Evolutionary conservation across 2,113 vertebrate genomes (phyloP).

Genomic region (Bubo blakistoni): DNA sequence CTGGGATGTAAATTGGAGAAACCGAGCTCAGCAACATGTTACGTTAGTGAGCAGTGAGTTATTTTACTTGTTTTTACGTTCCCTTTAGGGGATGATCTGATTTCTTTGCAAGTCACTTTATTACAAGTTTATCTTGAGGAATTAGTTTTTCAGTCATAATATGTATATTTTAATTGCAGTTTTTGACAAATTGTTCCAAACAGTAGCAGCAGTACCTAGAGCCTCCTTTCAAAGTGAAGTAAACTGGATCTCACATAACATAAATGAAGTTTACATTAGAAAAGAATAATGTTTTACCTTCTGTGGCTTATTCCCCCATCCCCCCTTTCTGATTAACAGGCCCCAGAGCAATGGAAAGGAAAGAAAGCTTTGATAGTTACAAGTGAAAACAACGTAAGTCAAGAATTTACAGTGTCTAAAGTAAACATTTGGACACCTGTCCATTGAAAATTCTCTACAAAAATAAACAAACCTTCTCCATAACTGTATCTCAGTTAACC

Average conservation of each 20-base stretch:
- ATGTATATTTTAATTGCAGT: not conserved
- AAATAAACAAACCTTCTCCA: not conserved
- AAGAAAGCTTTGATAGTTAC: not conserved
- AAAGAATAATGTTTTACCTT: not conserved
- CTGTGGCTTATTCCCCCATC: not conserved
- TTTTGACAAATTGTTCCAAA: not conserved
- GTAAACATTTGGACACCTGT: not conserved
- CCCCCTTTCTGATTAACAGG: not conserved
- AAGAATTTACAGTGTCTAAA: not conserved
- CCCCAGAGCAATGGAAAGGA: not conserved
- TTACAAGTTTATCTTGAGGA: not conserved
- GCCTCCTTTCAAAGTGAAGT: not conserved
- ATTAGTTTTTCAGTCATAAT: not conserved
- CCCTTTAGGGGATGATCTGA: not conserved
- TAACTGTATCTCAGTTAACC: not conserved
- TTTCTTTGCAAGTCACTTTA: not conserved
- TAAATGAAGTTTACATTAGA: not conserved
- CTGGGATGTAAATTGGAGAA: conserved; percentile 50
- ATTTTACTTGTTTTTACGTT: not conserved
- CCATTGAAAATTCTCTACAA: not conserved
- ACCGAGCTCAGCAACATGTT: not conserved
- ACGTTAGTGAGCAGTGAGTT: not conserved
- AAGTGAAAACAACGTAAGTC: not conserved
- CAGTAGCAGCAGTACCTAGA: not conserved
- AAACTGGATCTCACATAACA: not conserved